phyloP scores from a whole-genome alignment of 2,888 invertebrate species.

The Steinernema scapterisci region DNA sequence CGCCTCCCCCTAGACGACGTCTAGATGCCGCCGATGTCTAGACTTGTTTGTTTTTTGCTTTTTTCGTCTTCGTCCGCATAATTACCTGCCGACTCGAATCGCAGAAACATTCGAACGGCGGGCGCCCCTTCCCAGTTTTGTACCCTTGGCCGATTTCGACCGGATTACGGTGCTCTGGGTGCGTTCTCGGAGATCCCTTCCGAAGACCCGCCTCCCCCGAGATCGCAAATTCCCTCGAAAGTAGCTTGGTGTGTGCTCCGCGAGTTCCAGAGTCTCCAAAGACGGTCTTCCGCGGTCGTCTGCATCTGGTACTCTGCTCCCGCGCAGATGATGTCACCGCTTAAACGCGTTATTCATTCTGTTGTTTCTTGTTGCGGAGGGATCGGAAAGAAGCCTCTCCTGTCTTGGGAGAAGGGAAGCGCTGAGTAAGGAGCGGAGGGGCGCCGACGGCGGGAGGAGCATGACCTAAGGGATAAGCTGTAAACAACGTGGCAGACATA shows the following conservation, averaged over 20 bases:
- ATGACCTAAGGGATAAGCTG: conserved; percentile 24
- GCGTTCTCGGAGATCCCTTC: neutral
- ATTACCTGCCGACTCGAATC: conserved; percentile 23
- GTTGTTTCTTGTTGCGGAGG: neutral
- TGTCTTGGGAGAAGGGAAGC: neutral
- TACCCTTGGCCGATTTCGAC: neutral
- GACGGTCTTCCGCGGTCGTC: too few relatives aligned
- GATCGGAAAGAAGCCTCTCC: conserved; percentile 1
- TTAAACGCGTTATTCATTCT: neutral
- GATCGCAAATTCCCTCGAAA: too few relatives aligned
- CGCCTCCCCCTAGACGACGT: neutral
- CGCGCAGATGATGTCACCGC: conserved; percentile 5
- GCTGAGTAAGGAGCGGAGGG: conserved; percentile 5
- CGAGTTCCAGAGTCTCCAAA: too few relatives aligned
- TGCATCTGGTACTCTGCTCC: too few relatives aligned
- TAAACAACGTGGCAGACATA: conserved; percentile 28
- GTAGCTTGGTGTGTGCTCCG: too few relatives aligned
- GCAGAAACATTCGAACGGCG: neutral
- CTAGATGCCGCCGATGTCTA: neutral
- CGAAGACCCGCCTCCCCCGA: neutral
- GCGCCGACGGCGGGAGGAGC: neutral
- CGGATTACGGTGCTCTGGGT: neutral
- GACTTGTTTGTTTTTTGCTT: conserved; percentile 17
- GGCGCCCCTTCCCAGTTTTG: neutral
- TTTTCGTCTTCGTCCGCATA: conserved; percentile 2